Evolutionary conservation across 2,888 invertebrate species (phyloP).

Genomic region (Nomada ferruginata): DNA sequence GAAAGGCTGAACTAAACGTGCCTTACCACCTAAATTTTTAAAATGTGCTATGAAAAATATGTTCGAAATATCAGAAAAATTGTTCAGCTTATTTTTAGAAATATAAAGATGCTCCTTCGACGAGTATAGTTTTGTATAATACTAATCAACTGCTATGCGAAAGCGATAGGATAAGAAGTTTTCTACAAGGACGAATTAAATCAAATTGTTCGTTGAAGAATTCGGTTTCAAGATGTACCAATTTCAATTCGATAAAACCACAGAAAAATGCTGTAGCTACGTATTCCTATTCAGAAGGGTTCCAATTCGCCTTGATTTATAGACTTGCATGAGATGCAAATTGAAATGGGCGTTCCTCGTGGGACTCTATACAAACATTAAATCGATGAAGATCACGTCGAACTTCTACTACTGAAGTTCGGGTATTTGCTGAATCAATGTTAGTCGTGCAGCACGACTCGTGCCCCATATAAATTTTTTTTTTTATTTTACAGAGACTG

Average conservation of each 20-base stretch:
- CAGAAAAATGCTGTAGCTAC: conserved; percentile 9
- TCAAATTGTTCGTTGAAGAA: background rate
- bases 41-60: background rate
- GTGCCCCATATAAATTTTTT: no score
- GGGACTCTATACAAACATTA: conserved; percentile 5
- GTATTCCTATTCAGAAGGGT: background rate
- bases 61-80: background rate
- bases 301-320: conserved; percentile 21
- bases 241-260: conserved; percentile 1
- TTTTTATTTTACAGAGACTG: no score
- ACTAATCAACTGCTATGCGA: no score
- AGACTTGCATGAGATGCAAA: conserved; percentile 40
- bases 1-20: background rate
- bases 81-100: background rate
- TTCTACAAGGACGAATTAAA: background rate
- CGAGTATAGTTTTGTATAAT: background rate
- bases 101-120: background rate
- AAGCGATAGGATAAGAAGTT: no score
- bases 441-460: no score
- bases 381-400: conserved; percentile 26
- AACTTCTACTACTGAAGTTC: background rate
- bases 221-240: background rate
- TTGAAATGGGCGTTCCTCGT: conserved; percentile 8
- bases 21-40: no score
- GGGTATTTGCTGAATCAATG: background rate